These are phyloP conservation scores for Napeogenes inachia DNA, from an alignment of 2,888 invertebrate genomes.

Conservation along the genomic window DNA sequence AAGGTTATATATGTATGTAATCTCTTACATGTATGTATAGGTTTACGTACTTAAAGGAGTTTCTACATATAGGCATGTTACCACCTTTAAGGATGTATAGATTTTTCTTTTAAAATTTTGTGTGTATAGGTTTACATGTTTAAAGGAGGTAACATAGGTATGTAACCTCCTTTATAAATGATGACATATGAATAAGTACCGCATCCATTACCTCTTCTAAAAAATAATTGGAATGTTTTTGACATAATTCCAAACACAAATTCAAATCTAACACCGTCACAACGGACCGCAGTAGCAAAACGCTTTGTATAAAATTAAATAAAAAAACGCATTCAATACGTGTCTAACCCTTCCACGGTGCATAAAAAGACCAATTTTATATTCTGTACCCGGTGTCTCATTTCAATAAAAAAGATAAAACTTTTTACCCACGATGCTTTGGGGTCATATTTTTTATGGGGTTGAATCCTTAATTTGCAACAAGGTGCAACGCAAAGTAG, in stretches of 20 bases:
- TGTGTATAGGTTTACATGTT: too few relatives aligned
- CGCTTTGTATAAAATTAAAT: conserved; percentile 44
- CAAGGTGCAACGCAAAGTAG: conserved; percentile 73
- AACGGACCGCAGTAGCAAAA: conserved; percentile 65
- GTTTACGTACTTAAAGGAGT: too few relatives aligned
- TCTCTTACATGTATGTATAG: too few relatives aligned
- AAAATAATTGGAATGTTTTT: conserved; percentile 17
- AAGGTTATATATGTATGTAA: too few relatives aligned
- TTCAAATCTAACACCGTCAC: conserved; percentile 66
- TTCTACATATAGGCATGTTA: too few relatives aligned
- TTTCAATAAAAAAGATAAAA: conserved; percentile 76
- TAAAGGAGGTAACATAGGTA: too few relatives aligned
- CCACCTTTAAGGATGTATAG: too few relatives aligned
- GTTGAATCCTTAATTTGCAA: conserved; percentile 76
- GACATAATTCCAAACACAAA: conserved; percentile 48
- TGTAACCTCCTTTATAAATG: too few relatives aligned
- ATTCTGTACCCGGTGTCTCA: conserved; percentile 75
- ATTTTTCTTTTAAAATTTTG: too few relatives aligned
- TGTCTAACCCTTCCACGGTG: conserved; percentile 34
- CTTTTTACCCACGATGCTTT: conserved; percentile 73
- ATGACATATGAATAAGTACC: too few relatives aligned
- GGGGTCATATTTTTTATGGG: conserved; percentile 70
- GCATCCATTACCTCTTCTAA: too few relatives aligned
- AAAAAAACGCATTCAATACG: conserved; percentile 51
- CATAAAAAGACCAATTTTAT: conserved; percentile 71